Base-by-base conservation (phyloP, 2,888 invertebrate species). In the Pachliopta kotzebuea region DNA sequence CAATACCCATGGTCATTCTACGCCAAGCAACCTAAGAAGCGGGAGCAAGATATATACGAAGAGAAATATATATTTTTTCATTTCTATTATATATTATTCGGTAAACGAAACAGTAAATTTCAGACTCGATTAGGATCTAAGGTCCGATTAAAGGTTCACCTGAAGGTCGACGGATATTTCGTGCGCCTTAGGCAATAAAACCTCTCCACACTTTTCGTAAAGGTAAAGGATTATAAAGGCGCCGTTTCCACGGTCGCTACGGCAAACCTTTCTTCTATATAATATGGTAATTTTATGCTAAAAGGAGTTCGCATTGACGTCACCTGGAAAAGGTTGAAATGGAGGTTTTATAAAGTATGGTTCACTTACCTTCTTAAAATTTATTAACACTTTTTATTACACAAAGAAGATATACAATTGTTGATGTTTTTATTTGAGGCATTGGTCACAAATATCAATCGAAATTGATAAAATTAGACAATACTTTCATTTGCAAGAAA, bases 151-250 rank as follows among this genome's bases (percentile, higher is more conserved):
- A 54, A 63, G 63, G 56, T 56, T 64, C 52, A 68, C 53, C 56
- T 45, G 73, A 80, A 80, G 79, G 80, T 71, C 71, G 60, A 56
- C 76, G 76, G 75, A 78, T 74, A 70, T 78, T 74, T 71, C 79
- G 76, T 76, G 78, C 70, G 62, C 29, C 53, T 58, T 52, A 74
- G 77, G 77, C 77, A 68, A 72, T 77, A 77, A n/a, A 76, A 71
- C 67, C 49, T 24, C 45, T 31, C 20, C 71, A 68, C 69, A 45
- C 49, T 72, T 69, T 67, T 66, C 58, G 37, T 58, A 59, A 62
- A 59, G 63, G 68, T 72, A 72, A 37, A 45, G 31, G 21, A 26
- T 29, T 45, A 8, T 61, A 20, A 57, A 55, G 21, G 53, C 45
- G n/a, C 53, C 23, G 24, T 49, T 55, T 55, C 20, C 23, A n/a